These are phyloP conservation scores for Eupithecia pulchellata DNA, from an alignment of 2,888 invertebrate genomes.

Conservation along the genomic window DNA sequence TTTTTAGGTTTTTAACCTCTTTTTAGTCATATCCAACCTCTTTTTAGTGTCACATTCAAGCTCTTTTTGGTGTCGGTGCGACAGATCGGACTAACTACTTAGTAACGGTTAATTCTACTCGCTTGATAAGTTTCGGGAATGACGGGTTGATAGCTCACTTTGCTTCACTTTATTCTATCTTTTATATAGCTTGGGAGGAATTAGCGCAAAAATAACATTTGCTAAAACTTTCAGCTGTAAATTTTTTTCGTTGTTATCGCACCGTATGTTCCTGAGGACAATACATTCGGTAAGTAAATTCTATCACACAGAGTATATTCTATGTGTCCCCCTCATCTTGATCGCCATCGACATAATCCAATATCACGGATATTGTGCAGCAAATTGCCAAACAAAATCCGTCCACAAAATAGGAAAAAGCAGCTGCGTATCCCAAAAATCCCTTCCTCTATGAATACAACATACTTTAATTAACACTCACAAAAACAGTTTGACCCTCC, in stretches of 20 bases:
- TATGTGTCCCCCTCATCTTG: background rate
- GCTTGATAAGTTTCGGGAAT: slow-evolving; percentile 25
- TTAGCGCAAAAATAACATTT: background rate
- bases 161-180: slow-evolving; percentile 13
- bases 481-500: slow-evolving; percentile 72
- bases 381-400: slow-evolving; percentile 29
- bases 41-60: slow-evolving; percentile 31
- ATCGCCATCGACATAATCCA: slow-evolving; percentile 24
- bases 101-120: slow-evolving; percentile 46
- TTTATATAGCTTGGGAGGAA: background rate
- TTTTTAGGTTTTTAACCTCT: slow-evolving; percentile 23
- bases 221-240: background rate
- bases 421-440: slow-evolving; percentile 52
- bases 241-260: background rate
- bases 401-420: slow-evolving; percentile 39
- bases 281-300: background rate
- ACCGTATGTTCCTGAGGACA: background rate
- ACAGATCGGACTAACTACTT: slow-evolving; percentile 63
- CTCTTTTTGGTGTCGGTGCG: slow-evolving; percentile 47
- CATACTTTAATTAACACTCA: slow-evolving; percentile 78
- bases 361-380: slow-evolving; percentile 31
- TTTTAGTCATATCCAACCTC: slow-evolving; percentile 29
- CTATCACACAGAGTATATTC: background rate
- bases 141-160: slow-evolving; percentile 23
- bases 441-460: slow-evolving; percentile 60